Evolutionary conservation across 1,140 invertebrate genomes (phyloP).

Genomic region (Cyphomyrmex costatus): DNA sequence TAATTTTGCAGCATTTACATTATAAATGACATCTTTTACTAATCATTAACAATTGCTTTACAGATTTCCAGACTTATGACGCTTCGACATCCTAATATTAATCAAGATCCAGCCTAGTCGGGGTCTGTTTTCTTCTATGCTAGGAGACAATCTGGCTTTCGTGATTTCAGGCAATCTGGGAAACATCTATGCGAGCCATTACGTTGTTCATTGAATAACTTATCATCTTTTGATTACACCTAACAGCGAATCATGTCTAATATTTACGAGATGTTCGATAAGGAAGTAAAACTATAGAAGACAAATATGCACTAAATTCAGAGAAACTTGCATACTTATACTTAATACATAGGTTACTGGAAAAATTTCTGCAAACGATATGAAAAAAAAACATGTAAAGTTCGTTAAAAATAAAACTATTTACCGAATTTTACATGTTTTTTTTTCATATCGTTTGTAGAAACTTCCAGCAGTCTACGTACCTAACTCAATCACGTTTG

Average conservation of each 20-base stretch:
- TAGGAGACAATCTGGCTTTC: constrained; percentile 85
- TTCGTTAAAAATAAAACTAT: too few species aligned
- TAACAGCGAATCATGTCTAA: constrained; percentile 66
- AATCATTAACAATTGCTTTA: constrained; percentile 77
- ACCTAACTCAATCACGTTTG: constrained; percentile 31
- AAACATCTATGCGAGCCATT: constrained; percentile 90
- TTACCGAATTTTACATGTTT: too few species aligned
- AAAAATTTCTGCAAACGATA: too few species aligned
- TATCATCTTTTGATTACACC: constrained; percentile 50
- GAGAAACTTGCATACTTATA: constrained; percentile 27
- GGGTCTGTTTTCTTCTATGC: constrained; percentile 83
- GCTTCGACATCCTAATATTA: constrained; percentile 89
- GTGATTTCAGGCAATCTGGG: constrained; percentile 88
- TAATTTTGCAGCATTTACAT: constrained; percentile 4
- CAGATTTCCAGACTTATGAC: constrained; percentile 91
- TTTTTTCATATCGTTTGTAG: too few species aligned
- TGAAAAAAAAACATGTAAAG: too few species aligned
- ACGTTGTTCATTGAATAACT: constrained; percentile 88
- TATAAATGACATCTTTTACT: constrained; percentile 31
- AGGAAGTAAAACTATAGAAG: constrained; percentile 12
- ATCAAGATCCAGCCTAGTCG: constrained; percentile 88
- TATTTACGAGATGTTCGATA: constrained; percentile 48
- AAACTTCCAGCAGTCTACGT: too few species aligned
- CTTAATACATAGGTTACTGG: too few species aligned
- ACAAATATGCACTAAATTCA: constrained; percentile 37